Conservation (phyloP, 1,140 invertebrate species). For the Spodoptera frugiperda region DNA sequence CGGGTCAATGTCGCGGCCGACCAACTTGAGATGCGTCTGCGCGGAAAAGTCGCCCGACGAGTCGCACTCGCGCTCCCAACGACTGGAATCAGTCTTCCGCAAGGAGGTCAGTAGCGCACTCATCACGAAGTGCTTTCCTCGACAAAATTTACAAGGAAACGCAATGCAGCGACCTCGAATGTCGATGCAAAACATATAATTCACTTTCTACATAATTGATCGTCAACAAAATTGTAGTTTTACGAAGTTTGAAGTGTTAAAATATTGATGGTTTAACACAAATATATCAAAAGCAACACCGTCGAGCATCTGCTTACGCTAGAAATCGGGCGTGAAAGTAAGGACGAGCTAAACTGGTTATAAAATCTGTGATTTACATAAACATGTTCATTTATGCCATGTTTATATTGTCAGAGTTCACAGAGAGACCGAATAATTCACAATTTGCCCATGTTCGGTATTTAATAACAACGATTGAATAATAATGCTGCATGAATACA, state of each 20-base stretch:
- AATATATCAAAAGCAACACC: constrained; percentile 55
- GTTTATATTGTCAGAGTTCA: constrained; percentile 20
- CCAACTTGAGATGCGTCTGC: constrained; percentile 73
- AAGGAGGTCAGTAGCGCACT: constrained; percentile 73
- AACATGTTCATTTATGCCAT: constrained; percentile 50
- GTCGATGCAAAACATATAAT: constrained; percentile 5
- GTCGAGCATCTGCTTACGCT: constrained; percentile 50
- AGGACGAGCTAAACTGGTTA: constrained; percentile 66
- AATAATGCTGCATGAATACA: background rate
- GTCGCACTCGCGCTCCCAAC: constrained; percentile 59
- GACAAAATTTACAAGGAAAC: constrained; percentile 21
- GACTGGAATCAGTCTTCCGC: constrained; percentile 68
- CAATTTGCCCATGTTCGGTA: constrained; percentile 19
- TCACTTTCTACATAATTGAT: constrained; percentile 40
- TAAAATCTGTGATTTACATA: constrained; percentile 69
- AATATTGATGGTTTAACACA: constrained; percentile 14
- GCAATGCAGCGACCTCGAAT: constrained; percentile 12
- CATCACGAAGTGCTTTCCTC: constrained; percentile 51
- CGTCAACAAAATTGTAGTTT: background rate
- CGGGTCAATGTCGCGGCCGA: constrained; percentile 83
- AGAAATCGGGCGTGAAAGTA: constrained; percentile 76
- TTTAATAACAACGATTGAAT: constrained; percentile 3
- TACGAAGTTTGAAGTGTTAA: too few species aligned
- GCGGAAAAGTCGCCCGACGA: constrained; percentile 73
- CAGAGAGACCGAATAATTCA: constrained; percentile 15